Conservation (phyloP, 35 echinoderm and acorn worm genomes). For the Apostichopus parvimensis region DNA sequence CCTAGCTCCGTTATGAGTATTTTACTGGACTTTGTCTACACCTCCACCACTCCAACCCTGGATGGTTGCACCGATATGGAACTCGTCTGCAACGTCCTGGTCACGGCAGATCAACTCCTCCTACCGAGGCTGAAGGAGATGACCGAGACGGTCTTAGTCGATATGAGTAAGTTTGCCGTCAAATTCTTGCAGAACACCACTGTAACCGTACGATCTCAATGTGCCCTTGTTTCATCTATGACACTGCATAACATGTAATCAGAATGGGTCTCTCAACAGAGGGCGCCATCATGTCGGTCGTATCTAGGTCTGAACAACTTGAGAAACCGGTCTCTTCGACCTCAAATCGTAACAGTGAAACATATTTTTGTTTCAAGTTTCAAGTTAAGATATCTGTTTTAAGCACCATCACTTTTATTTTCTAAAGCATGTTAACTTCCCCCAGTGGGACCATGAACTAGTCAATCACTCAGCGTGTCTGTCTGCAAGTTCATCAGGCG, state of each 20-base stretch:
- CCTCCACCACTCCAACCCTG: constrained; percentile 57
- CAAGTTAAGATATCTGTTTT: not conserved
- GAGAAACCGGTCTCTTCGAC: no score
- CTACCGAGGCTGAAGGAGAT: constrained; percentile 89
- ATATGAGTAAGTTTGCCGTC: constrained; percentile 72
- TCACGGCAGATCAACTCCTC: constrained; percentile 83
- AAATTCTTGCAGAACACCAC: not conserved
- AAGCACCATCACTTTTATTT: no score
- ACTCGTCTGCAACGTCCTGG: constrained; percentile 81
- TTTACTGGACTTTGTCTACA: constrained; percentile 89
- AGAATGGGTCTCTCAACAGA: no score
- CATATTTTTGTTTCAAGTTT: not conserved
- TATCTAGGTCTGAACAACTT: no score
- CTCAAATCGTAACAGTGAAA: no score
- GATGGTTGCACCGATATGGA: constrained; percentile 68
- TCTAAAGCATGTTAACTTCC: no score
- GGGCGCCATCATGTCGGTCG: no score
- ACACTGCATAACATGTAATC: not conserved
- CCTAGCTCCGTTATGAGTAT: constrained; percentile 67
- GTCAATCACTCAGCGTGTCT: no score
- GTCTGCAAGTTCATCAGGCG: no score
- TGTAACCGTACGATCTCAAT: no score
- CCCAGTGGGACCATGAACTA: no score
- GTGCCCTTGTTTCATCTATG: not conserved
- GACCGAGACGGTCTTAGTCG: constrained; percentile 69